phyloP scores from a whole-genome alignment of 23 tunicate species.

The Phallusia fumigata region DNA sequence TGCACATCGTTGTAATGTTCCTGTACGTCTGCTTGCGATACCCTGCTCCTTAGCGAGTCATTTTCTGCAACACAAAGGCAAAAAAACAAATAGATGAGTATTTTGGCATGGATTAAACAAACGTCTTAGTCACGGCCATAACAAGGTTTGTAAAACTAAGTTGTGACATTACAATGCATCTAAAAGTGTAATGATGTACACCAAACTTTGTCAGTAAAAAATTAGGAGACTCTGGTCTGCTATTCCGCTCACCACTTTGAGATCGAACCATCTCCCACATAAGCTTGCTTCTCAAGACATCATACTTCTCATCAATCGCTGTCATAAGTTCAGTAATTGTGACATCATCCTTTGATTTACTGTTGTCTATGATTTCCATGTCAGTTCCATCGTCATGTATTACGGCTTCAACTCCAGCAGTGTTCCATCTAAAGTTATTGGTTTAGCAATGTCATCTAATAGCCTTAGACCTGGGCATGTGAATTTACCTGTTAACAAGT shows the following conservation, averaged over 20 bases:
- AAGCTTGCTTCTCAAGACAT: constrained; percentile 50
- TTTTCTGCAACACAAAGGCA: constrained; percentile 27
- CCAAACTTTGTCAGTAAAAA: too few species aligned
- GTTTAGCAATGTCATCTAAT: too few species aligned
- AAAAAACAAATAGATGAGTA: too few species aligned
- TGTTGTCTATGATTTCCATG: constrained; percentile 23
- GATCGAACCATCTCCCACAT: constrained; percentile 55
- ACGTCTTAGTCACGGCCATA: too few species aligned
- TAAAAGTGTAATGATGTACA: too few species aligned
- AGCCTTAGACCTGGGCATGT: too few species aligned
- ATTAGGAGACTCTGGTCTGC: too few species aligned
- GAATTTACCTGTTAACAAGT: constrained; percentile 56
- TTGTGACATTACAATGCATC: too few species aligned
- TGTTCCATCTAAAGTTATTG: constrained; percentile 69
- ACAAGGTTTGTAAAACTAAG: too few species aligned
- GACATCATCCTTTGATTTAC: constrained; percentile 28
- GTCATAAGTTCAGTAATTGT: constrained; percentile 43
- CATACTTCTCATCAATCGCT: constrained; percentile 73
- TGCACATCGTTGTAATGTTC: constrained; percentile 17
- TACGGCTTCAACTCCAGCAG: constrained; percentile 78
- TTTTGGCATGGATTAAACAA: too few species aligned
- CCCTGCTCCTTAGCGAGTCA: constrained; percentile 6
- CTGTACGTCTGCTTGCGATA: constrained; percentile 4
- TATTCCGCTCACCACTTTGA: constrained; percentile 25
- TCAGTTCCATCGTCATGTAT: constrained; percentile 84